phyloP scores from a whole-genome alignment of 2,797 vertebrate genomes.

The Novumbra hubbsi region DNA sequence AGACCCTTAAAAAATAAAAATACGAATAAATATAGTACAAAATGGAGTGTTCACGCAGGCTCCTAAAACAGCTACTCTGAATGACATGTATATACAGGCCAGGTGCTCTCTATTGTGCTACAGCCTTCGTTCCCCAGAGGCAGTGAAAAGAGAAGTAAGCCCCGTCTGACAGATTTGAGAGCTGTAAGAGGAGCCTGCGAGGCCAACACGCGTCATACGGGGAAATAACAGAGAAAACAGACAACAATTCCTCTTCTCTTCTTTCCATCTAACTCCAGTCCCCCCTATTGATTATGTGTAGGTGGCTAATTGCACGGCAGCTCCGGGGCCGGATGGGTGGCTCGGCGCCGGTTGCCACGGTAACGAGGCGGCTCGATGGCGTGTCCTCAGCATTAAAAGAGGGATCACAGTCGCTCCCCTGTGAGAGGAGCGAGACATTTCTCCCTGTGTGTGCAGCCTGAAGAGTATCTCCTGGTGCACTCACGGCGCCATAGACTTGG shows the following conservation, averaged over 20 bases:
- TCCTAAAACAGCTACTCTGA: neutral
- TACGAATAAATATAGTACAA: neutral
- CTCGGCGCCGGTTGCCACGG: neutral
- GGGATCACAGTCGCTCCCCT: neutral
- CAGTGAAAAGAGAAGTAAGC: conserved; percentile 2
- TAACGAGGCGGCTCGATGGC: neutral
- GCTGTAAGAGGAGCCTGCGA: neutral
- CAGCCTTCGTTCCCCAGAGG: neutral
- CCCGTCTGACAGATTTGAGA: neutral
- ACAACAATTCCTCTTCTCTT: neutral
- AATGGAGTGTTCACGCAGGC: neutral
- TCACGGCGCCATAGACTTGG: too few species aligned
- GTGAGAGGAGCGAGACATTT: neutral
- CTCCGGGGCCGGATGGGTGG: neutral
- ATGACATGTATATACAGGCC: neutral
- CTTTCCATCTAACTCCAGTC: neutral
- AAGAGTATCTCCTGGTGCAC: neutral
- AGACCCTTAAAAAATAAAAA: neutral
- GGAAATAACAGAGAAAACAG: neutral
- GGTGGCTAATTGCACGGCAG: neutral
- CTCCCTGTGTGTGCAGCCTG: neutral
- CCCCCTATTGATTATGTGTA: neutral
- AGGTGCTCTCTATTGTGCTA: neutral
- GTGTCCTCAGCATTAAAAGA: neutral
- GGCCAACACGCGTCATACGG: neutral